Percentiles rank a stretch among this genome's conserved stretches.
These are phyloP conservation scores for Nomada goodeniana DNA, from an alignment of 2,888 invertebrate species.

Conservation along the genomic window DNA sequence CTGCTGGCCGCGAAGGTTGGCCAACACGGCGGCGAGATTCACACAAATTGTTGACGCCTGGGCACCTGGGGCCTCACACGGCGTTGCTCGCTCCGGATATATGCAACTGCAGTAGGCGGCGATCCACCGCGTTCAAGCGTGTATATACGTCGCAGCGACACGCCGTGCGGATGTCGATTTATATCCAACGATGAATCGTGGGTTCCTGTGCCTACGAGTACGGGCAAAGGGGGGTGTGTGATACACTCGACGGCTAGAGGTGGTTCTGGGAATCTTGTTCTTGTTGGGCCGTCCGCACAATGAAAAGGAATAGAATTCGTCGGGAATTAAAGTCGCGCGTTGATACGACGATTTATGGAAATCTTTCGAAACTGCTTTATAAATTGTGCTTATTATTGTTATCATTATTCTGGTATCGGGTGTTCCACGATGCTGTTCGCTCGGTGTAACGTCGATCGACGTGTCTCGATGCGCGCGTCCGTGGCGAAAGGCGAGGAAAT, in stretches of 20 bases:
- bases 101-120: constrained; percentile 64
- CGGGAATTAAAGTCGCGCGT: constrained; percentile 21
- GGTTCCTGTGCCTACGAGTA: constrained; percentile 40
- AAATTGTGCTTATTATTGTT: constrained; percentile 49
- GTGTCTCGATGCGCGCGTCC: constrained; percentile 4
- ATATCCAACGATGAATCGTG: constrained; percentile 68
- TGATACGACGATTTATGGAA: constrained; percentile 59
- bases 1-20: constrained; percentile 46
- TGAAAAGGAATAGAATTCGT: constrained; percentile 29
- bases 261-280: constrained; percentile 29
- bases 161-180: constrained; percentile 66
- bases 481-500: neutral
- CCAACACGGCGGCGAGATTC: constrained; percentile 34
- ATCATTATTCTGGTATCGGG: constrained; percentile 18
- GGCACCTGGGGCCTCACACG: constrained; percentile 58
- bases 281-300: neutral
- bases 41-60: constrained; percentile 49
- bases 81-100: constrained; percentile 44
- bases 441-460: neutral
- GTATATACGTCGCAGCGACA: constrained; percentile 49
- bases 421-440: neutral
- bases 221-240: constrained; percentile 3
- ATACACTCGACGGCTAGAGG: constrained; percentile 8
- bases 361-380: constrained; percentile 52
- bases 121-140: constrained; percentile 60